Evolutionary conservation across 1,140 invertebrate genomes (phyloP).

Genomic region (Mactra quadrangularis): DNA sequence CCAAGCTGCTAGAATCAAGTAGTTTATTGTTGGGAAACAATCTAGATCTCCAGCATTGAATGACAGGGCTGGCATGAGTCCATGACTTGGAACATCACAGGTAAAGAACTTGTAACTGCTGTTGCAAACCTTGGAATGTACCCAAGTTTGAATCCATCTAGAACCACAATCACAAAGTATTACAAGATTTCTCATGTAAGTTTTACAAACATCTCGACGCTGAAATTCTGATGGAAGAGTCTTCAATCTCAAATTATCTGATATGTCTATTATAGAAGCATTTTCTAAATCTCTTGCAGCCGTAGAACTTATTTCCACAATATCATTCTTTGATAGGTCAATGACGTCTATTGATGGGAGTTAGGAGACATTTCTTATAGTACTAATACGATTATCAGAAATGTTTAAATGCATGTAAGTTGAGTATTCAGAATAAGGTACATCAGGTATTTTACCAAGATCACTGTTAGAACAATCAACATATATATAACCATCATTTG

Average conservation of each 20-base stretch:
- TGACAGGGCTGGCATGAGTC: neutral
- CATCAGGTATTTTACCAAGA: neutral
- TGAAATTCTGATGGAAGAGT: slow-evolving; percentile 12
- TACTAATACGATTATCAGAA: slow-evolving; percentile 12
- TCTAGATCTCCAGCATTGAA: neutral
- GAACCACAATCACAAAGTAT: slow-evolving; percentile 19
- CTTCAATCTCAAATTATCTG: slow-evolving; percentile 1
- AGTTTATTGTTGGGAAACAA: neutral
- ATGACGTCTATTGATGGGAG: neutral
- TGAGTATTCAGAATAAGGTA: slow-evolving; percentile 28
- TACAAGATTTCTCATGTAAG: slow-evolving; percentile 6
- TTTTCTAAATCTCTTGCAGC: slow-evolving; percentile 2
- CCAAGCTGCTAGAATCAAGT: neutral
- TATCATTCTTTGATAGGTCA: slow-evolving; percentile 21
- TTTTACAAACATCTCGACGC: slow-evolving; percentile 22
- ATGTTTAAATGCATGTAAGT: slow-evolving; percentile 12
- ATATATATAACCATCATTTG: slow-evolving; percentile 16
- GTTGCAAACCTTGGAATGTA: neutral
- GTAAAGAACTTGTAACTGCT: slow-evolving; percentile 9
- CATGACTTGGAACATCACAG: neutral
- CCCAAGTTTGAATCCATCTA: slow-evolving; percentile 31
- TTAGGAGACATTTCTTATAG: neutral
- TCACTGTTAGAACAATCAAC: slow-evolving; percentile 26
- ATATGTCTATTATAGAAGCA: slow-evolving; percentile 18
- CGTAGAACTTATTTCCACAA: neutral